Percentiles rank a stretch among this genome's conserved stretches.
Evolutionary conservation across 2,888 invertebrate species (phyloP).

Genomic region (Euproctis similis): DNA sequence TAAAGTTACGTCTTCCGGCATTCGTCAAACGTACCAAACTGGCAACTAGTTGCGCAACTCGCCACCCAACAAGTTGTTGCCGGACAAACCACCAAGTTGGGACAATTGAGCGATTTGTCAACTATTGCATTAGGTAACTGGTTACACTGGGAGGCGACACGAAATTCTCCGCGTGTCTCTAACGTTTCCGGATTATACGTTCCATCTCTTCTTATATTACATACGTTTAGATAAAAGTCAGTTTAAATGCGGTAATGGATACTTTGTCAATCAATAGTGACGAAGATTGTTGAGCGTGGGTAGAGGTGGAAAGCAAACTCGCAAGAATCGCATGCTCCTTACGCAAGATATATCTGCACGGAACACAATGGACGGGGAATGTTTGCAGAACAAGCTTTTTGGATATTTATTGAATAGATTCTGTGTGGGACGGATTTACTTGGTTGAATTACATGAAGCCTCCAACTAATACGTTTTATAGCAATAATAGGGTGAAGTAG

Average conservation of each 20-base stretch:
- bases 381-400: slow-evolving; percentile 70
- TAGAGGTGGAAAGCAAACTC: slow-evolving; percentile 43
- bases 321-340: slow-evolving; percentile 57
- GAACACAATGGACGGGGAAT: slow-evolving; percentile 69
- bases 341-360: slow-evolving; percentile 69
- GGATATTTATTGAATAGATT: slow-evolving; percentile 74
- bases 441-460: slow-evolving; percentile 39
- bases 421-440: slow-evolving; percentile 69
- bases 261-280: slow-evolving; percentile 50
- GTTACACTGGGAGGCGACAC: slow-evolving; percentile 45
- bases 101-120: slow-evolving; percentile 75
- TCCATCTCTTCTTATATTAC: slow-evolving; percentile 46
- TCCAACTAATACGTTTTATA: slow-evolving; percentile 37
- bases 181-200: slow-evolving; percentile 27
- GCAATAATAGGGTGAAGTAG: slow-evolving; percentile 33
- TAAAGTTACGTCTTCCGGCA: slow-evolving; percentile 68
- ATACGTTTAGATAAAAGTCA: slow-evolving; percentile 42
- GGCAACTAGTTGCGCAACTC: slow-evolving; percentile 51
- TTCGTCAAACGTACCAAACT: slow-evolving; percentile 49
- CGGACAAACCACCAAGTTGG: slow-evolving; percentile 44
- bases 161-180: slow-evolving; percentile 35
- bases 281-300: slow-evolving; percentile 55
- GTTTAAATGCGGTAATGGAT: slow-evolving; percentile 53
- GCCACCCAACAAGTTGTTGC: slow-evolving; percentile 56
- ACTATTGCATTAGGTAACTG: slow-evolving; percentile 60